A percentile compares a stretch with the other conserved stretches of the same genome.
Evolutionary conservation across 2,888 invertebrate genomes (phyloP).

Genomic region (Luperina nickerlii): DNA sequence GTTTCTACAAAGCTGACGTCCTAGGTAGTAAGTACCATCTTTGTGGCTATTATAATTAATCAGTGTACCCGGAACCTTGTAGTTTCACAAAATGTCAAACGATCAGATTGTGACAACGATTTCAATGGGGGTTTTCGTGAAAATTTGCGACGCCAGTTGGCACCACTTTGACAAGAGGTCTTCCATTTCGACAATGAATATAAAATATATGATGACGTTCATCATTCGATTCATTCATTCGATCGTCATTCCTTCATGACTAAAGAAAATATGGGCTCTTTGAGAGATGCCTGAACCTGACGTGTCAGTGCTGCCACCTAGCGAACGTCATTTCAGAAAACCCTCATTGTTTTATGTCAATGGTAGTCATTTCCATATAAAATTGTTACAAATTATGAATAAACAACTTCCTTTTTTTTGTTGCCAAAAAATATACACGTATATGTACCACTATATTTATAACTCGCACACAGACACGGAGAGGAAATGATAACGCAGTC

Average conservation of each 20-base stretch:
- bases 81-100: background rate
- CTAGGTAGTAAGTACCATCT: background rate
- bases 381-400: background rate
- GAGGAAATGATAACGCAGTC: slow-evolving; percentile 64
- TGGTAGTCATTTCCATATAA: background rate
- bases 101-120: background rate
- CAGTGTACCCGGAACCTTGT: background rate
- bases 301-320: too few relatives aligned
- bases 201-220: too few relatives aligned
- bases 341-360: background rate
- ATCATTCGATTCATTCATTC: too few relatives aligned
- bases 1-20: too few relatives aligned
- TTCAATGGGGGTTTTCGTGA: background rate
- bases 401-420: too few relatives aligned
- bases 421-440: slow-evolving; percentile 9
- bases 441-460: slow-evolving; percentile 28
- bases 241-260: too few relatives aligned
- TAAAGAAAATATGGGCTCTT: too few relatives aligned
- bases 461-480: slow-evolving; percentile 42
- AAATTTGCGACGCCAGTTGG: too few relatives aligned
- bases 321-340: too few relatives aligned
- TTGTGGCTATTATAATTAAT: background rate
- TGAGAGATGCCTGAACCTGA: too few relatives aligned
- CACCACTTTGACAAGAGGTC: too few relatives aligned
- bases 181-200: too few relatives aligned